These are phyloP conservation scores for Stictocephala bisonia DNA, from an alignment of 2,888 invertebrate genomes.

Conservation along the genomic window DNA sequence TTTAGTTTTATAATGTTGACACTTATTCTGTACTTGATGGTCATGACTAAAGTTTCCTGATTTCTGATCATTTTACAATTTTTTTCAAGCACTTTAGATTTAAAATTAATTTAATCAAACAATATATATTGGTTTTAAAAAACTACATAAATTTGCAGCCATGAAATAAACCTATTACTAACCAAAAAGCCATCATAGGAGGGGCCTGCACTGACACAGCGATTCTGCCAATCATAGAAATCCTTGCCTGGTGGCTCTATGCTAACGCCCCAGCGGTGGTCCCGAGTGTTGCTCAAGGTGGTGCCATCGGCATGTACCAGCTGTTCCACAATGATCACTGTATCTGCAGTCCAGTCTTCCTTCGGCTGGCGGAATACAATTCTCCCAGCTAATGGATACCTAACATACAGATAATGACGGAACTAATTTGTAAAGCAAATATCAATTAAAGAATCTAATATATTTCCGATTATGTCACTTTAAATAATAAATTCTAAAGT, in stretches of 20 bases:
- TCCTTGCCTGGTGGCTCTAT: constrained; percentile 83
- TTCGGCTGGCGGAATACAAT: constrained; percentile 84
- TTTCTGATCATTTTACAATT: too few relatives aligned
- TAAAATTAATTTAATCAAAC: too few relatives aligned
- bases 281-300: constrained; percentile 76
- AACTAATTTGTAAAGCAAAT: neutral
- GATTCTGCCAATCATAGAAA: constrained; percentile 89
- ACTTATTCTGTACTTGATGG: too few relatives aligned
- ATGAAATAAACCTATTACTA: too few relatives aligned
- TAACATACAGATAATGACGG: constrained; percentile 55
- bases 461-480: neutral
- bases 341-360: constrained; percentile 86
- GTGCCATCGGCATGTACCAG: constrained; percentile 90
- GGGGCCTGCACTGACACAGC: constrained; percentile 83
- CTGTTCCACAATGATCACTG: constrained; percentile 84
- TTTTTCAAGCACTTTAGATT: too few relatives aligned
- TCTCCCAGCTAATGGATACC: constrained; percentile 89
- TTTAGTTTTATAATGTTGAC: too few relatives aligned
- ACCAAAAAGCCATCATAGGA: constrained; percentile 84
- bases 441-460: neutral
- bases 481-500: too few relatives aligned
- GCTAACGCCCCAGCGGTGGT: constrained; percentile 84
- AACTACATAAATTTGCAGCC: too few relatives aligned
- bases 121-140: too few relatives aligned
- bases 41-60: too few relatives aligned